A percentile compares a stretch with the other conserved stretches of the same genome.
Conservation (phyloP, 2,888 invertebrate genomes). For the Germaria angustata region DNA sequence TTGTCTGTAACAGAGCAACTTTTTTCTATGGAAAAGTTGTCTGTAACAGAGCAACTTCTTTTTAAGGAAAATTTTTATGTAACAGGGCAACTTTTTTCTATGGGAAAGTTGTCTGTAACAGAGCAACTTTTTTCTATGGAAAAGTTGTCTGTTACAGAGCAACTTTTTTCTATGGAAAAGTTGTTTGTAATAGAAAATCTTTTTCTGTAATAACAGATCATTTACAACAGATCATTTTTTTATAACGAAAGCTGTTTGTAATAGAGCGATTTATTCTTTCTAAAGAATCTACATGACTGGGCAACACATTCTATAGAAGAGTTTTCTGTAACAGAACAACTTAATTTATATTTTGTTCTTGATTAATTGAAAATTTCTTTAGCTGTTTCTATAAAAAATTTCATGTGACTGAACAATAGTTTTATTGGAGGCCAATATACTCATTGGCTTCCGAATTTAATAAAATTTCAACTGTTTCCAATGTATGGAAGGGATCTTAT, state of each 20-base stretch:
- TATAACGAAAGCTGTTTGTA: neutral
- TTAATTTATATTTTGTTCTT: too few species aligned
- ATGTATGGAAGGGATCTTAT: neutral
- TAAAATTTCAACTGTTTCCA: neutral
- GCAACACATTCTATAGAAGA: neutral
- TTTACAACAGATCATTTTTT: neutral
- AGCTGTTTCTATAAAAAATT: too few species aligned
- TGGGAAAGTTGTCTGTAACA: too few species aligned
- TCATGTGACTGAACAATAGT: neutral
- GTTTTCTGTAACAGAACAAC: neutral
- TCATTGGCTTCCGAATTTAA: neutral
- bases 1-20: neutral
- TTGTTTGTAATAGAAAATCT: neutral
- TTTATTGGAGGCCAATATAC: neutral
- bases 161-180: neutral
- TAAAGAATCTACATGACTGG: neutral
- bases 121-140: neutral
- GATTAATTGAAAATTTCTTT: too few species aligned
- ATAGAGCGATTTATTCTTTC: too few species aligned
- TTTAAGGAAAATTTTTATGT: too few species aligned
- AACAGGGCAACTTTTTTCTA: too few species aligned
- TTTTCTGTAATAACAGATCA: too few species aligned
- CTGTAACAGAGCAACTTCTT: too few species aligned
- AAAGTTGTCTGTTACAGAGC: neutral
- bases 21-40: too few species aligned